Percentiles rank a stretch among this genome's conserved stretches.
Conservation (phyloP, 2,797 vertebrate species). For the Trachurus trachurus region DNA sequence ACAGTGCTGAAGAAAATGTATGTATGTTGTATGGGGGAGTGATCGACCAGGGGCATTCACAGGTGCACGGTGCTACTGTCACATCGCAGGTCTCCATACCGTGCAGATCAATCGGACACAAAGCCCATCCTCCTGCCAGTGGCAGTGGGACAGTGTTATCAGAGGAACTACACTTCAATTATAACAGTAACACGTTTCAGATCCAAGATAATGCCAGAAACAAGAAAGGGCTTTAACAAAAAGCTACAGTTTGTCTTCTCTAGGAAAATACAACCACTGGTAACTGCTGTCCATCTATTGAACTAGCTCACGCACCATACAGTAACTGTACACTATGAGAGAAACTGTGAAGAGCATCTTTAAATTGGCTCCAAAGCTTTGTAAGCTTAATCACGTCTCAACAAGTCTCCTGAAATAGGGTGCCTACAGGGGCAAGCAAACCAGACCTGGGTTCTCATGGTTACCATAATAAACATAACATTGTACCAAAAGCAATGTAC, state of each 20-base stretch:
- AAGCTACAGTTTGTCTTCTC: conserved; percentile 41
- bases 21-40: conserved; percentile 46
- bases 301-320: conserved; percentile 48
- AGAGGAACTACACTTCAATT: conserved; percentile 67
- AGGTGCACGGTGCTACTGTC: conserved; percentile 36
- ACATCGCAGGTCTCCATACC: conserved; percentile 42
- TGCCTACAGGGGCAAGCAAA: too few relatives aligned
- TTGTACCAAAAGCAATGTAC: too few relatives aligned
- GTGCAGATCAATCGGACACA: conserved; percentile 68
- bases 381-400: background rate
- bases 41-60: conserved; percentile 63
- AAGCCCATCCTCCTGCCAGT: conserved; percentile 54
- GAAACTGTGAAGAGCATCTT: conserved; percentile 7
- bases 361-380: conserved; percentile 7
- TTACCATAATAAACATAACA: too few relatives aligned
- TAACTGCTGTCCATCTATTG: conserved; percentile 64
- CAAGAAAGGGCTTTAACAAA: conserved; percentile 57
- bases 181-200: conserved; percentile 54
- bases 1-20: conserved; percentile 35
- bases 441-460: too few relatives aligned
- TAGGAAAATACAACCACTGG: conserved; percentile 60
- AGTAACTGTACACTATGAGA: conserved; percentile 22
- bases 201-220: conserved; percentile 65
- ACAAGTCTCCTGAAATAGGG: too few relatives aligned
- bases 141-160: conserved; percentile 66